phyloP scores from a whole-genome alignment of 2,888 invertebrate genomes.

The Caenorhabditis sp. region DNA sequence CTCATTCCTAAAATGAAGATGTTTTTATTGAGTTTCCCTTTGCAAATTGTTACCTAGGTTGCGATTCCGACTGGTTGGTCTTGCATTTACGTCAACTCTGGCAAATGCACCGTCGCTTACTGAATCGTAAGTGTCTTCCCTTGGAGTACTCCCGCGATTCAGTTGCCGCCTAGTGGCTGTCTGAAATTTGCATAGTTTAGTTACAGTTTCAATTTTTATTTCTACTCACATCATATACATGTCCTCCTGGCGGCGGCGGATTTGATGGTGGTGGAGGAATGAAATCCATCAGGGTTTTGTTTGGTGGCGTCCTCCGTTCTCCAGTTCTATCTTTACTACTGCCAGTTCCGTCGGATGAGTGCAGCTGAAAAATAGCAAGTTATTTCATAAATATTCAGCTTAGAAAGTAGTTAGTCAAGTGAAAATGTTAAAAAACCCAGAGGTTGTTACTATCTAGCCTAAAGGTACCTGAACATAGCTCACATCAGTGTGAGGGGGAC shows the following conservation, averaged over 20 bases:
- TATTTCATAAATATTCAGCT: background rate
- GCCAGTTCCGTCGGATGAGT: constrained; percentile 79
- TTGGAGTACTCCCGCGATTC: constrained; percentile 59
- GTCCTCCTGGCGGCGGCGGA: constrained; percentile 70
- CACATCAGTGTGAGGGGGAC: constrained; percentile 80
- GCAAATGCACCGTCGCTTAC: constrained; percentile 64
- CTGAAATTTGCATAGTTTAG: constrained; percentile 40
- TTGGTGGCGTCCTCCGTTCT: constrained; percentile 71
- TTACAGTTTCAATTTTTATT: background rate
- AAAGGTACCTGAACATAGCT: constrained; percentile 77
- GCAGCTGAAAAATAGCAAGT: constrained; percentile 58
- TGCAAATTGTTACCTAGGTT: constrained; percentile 68
- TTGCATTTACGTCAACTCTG: constrained; percentile 45
- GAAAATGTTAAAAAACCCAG: constrained; percentile 16
- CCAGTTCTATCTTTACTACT: constrained; percentile 70
- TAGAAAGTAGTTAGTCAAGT: constrained; percentile 21
- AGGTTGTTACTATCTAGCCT: constrained; percentile 43
- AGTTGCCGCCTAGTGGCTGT: constrained; percentile 54
- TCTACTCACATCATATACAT: constrained; percentile 63
- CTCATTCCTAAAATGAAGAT: constrained; percentile 46
- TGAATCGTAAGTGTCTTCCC: constrained; percentile 70
- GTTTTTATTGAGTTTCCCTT: too few species aligned
- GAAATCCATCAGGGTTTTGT: constrained; percentile 76
- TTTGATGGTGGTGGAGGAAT: constrained; percentile 78
- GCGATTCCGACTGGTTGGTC: constrained; percentile 73